phyloP scores from a whole-genome alignment of 2,797 vertebrate genomes.

The Amniataba percoides region DNA sequence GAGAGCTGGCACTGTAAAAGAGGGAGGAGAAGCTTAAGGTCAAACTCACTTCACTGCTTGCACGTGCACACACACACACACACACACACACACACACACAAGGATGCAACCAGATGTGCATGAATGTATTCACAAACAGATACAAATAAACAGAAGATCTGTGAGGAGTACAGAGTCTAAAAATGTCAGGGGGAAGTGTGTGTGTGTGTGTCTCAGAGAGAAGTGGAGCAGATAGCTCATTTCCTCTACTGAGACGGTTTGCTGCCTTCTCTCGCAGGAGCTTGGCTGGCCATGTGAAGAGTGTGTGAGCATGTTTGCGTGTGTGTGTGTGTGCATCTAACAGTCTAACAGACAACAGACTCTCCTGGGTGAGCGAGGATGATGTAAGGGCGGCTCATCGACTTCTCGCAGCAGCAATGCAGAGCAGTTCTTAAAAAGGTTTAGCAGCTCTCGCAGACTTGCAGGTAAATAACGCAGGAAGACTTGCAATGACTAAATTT shows the following conservation, averaged over 20 bases:
- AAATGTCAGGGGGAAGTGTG: constrained; percentile 58
- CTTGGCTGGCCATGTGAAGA: constrained; percentile 64
- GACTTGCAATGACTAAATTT: background rate
- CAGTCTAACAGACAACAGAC: constrained; percentile 54
- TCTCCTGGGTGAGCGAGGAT: constrained; percentile 56
- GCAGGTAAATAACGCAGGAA: constrained; percentile 19
- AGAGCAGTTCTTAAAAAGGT: constrained; percentile 20
- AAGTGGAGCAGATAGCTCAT: constrained; percentile 81
- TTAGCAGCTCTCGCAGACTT: background rate
- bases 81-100: background rate
- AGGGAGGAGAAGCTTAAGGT: constrained; percentile 82
- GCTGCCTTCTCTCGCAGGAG: constrained; percentile 73
- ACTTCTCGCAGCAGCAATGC: constrained; percentile 26
- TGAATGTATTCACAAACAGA: constrained; percentile 45
- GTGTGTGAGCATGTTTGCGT: constrained; percentile 27
- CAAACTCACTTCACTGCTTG: constrained; percentile 73
- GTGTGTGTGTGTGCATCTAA: constrained; percentile 15
- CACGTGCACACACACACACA: constrained; percentile 4
- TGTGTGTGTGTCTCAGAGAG: constrained; percentile 52
- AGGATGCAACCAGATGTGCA: constrained; percentile 4
- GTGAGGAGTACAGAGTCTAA: constrained; percentile 52
- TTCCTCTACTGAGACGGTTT: constrained; percentile 75
- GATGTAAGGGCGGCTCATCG: constrained; percentile 67
- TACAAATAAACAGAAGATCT: constrained; percentile 66
- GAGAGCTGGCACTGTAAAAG: constrained; percentile 80